A percentile compares a stretch with the other conserved stretches of the same genome.
Evolutionary conservation across 2,888 invertebrate species (phyloP).

Genomic region (Abrostola triplasia): DNA sequence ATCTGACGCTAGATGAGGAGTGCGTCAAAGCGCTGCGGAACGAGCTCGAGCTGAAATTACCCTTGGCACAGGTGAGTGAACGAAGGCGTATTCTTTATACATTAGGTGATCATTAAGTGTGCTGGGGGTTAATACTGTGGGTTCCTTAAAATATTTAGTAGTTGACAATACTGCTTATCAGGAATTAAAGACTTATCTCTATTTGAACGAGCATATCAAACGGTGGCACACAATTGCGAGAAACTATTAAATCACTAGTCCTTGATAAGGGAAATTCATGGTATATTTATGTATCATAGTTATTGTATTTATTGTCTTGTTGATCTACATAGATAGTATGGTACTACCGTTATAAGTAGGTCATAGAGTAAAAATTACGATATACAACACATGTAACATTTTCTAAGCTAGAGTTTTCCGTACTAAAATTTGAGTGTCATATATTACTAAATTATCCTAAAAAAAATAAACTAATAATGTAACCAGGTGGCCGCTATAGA

Average conservation of each 20-base stretch:
- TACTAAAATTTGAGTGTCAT: too few relatives aligned
- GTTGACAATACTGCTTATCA: conserved; percentile 19
- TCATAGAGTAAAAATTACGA: too few relatives aligned
- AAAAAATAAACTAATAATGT: too few relatives aligned
- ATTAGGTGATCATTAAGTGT: too few relatives aligned
- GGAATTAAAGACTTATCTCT: conserved; percentile 30
- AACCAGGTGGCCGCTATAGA: conserved; percentile 74
- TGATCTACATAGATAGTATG: background rate
- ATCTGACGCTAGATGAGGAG: conserved; percentile 90
- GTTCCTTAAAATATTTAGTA: too few relatives aligned
- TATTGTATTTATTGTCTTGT: background rate
- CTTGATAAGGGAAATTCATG: background rate
- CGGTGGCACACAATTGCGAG: conserved; percentile 14
- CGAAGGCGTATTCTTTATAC: too few relatives aligned
- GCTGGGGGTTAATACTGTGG: too few relatives aligned
- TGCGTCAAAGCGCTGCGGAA: conserved; percentile 91
- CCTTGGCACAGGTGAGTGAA: conserved; percentile 90
- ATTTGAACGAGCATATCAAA: conserved; percentile 14
- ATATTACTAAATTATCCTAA: too few relatives aligned
- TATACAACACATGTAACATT: too few relatives aligned
- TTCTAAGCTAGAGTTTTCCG: too few relatives aligned
- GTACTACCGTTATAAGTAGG: too few relatives aligned
- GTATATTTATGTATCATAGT: too few relatives aligned
- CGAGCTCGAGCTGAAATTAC: conserved; percentile 91
- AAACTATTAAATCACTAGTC: conserved; percentile 13